These are phyloP conservation scores for Oscheius onirici DNA, from an alignment of 2,888 invertebrate genomes.

Conservation along the genomic window DNA sequence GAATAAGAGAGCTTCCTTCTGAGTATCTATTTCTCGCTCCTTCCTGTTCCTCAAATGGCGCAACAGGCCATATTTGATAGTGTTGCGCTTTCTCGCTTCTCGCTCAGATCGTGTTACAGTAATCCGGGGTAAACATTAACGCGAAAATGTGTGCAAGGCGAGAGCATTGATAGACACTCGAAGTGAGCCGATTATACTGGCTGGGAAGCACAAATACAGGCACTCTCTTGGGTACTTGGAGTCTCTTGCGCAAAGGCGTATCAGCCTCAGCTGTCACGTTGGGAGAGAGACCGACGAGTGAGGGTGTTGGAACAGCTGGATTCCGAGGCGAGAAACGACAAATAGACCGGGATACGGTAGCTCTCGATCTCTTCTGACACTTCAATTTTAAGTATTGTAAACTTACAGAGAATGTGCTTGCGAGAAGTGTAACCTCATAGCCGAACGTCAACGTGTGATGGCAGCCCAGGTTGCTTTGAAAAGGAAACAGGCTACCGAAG, in stretches of 20 bases:
- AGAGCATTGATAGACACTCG: constrained; percentile 34
- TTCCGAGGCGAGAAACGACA: background rate
- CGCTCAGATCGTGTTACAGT: constrained; percentile 30
- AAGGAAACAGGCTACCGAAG: constrained; percentile 70
- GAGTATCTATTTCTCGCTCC: background rate
- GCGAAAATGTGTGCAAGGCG: constrained; percentile 11
- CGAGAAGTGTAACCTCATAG: constrained; percentile 96
- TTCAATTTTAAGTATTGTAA: background rate
- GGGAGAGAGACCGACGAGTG: no score
- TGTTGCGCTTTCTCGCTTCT: constrained; percentile 26
- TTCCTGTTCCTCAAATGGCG: background rate
- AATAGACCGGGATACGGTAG: background rate
- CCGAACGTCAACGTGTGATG: constrained; percentile 96
- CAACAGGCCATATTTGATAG: constrained; percentile 19
- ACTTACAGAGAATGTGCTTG: constrained; percentile 86
- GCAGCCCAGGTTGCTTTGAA: constrained; percentile 81
- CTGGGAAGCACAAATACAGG: constrained; percentile 35
- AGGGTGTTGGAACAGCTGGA: constrained; percentile 10
- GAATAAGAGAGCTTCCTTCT: no score
- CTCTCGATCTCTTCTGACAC: background rate
- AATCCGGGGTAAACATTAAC: constrained; percentile 24
- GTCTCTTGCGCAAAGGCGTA: background rate
- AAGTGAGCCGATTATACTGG: constrained; percentile 34
- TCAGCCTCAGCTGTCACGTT: constrained; percentile 1
- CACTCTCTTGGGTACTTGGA: constrained; percentile 11